Conservation (phyloP, 1,140 invertebrate species). For the Luehdorfia chinensis region DNA sequence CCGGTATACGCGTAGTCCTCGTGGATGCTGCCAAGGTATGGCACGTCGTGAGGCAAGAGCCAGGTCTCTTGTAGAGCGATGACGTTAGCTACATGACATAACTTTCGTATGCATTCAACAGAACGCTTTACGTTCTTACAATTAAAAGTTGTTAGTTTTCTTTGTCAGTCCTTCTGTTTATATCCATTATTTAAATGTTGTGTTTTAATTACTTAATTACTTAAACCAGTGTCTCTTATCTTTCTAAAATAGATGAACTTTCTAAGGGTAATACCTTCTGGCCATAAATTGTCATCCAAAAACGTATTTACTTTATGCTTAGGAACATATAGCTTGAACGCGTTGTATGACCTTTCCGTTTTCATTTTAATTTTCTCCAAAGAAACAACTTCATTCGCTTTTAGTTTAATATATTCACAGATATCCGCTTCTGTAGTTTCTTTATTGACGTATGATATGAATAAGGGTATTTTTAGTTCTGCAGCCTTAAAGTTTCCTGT, state of each 20-base stretch:
- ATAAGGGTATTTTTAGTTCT: constrained; percentile 20
- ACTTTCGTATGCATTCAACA: constrained; percentile 16
- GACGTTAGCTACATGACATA: constrained; percentile 16
- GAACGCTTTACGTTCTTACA: constrained; percentile 27
- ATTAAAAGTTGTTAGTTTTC: constrained; percentile 22
- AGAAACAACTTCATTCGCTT: constrained; percentile 14
- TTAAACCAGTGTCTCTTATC: no score
- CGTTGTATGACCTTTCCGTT: constrained; percentile 18
- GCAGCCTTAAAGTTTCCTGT: constrained; percentile 18
- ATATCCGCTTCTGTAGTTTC: constrained; percentile 19
- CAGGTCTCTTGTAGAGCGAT: no score
- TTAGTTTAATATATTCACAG: constrained; percentile 20
- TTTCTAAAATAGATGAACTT: no score
- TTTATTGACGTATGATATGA: constrained; percentile 25
- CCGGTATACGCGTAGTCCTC: not conserved
- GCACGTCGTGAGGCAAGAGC: no score
- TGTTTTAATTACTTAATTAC: no score
- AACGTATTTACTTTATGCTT: constrained; percentile 24
- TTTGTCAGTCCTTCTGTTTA: not conserved
- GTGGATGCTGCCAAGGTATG: constrained; percentile 2
- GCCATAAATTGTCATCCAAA: constrained; percentile 26
- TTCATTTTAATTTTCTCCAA: constrained; percentile 26
- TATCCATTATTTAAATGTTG: no score
- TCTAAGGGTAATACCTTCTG: constrained; percentile 22
- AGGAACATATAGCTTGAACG: constrained; percentile 27